Conservation (phyloP, 2,888 invertebrate genomes). For the Luffia ferchaultella region DNA sequence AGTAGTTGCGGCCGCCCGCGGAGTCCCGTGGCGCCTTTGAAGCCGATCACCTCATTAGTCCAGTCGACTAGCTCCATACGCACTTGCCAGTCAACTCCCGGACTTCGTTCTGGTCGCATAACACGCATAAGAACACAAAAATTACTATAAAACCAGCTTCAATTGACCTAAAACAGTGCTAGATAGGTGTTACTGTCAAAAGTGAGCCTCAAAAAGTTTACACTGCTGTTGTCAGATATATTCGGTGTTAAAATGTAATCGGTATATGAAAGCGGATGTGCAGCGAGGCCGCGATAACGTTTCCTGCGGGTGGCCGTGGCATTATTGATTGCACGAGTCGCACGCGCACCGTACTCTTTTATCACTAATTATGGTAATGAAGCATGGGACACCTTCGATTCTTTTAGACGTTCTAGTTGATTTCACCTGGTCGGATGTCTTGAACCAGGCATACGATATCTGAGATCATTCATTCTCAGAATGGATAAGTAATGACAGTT, state of each 20-base stretch:
- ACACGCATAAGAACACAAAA: no score
- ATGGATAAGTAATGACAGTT: no score
- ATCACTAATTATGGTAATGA: slow-evolving; percentile 48
- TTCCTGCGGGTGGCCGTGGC: slow-evolving; percentile 63
- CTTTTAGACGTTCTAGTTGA: background rate
- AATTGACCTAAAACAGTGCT: no score
- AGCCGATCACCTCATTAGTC: slow-evolving; percentile 59
- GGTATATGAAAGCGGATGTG: no score
- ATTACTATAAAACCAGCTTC: no score
- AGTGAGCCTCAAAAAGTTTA: slow-evolving; percentile 21
- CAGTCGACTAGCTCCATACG: slow-evolving; percentile 44
- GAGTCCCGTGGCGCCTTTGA: slow-evolving; percentile 48
- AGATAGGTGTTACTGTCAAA: no score
- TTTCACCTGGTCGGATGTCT: background rate
- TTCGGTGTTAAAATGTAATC: no score
- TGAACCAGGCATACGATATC: no score
- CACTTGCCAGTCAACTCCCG: slow-evolving; percentile 47
- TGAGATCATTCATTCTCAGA: no score
- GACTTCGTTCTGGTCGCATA: slow-evolving; percentile 48
- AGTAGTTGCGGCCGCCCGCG: slow-evolving; percentile 32
- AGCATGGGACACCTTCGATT: background rate
- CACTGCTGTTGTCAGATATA: no score
- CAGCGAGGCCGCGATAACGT: slow-evolving; percentile 46
- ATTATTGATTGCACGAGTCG: slow-evolving; percentile 38
- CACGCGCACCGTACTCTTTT: slow-evolving; percentile 38